Evolutionary conservation across 2,888 invertebrate genomes (phyloP), one percentile per base, ranked within the genome.

Genomic region (Epinotia bilunana): DNA sequence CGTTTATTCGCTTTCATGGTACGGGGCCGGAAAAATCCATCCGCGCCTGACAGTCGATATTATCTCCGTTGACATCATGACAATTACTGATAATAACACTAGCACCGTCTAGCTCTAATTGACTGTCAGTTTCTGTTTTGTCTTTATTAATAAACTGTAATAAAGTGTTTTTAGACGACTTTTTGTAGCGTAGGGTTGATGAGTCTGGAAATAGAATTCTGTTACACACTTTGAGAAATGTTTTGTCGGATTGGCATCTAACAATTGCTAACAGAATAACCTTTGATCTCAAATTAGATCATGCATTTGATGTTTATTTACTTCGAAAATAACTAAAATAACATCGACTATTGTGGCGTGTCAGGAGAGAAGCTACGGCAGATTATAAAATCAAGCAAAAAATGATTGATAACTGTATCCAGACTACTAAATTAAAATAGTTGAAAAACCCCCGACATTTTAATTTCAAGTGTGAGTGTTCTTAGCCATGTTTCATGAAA

Each of bases 41-140:
- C 43, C 20, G 12, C 63, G 12, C 16, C 64, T 49, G 63, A 57
- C 70, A 64, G 49, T n/a, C 18, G 74, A 65, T 74, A 74, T 70
- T 70, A 70, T 70, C 58, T 13, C 23, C 28, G 57, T 55, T 49
- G 63, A 70, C 64, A 63, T 33, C 1, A 49, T 64, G 70, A 60
- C 70, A 70, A 74, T 74, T 70, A 64, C 63, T 49, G 49, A 43
- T 74, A 64, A 70, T 70, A 74, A 64, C 70, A 70, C 70, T 60
- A 63, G 64, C 58, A 64, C 33, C 49, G 16, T 64, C 64, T 58
- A 62, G 57, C 43, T 28, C 62, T 69, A 61, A 68, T 67, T 9
- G 12, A 23, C 39, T 55, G 53, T n/a, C 67, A 73, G 53, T 39
- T 55, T 55, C 60, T 43, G 49, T 67, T 53, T 28, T 23, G 20